Conservation (phyloP, 2,888 invertebrate species). For the Deroplatys truncata region DNA sequence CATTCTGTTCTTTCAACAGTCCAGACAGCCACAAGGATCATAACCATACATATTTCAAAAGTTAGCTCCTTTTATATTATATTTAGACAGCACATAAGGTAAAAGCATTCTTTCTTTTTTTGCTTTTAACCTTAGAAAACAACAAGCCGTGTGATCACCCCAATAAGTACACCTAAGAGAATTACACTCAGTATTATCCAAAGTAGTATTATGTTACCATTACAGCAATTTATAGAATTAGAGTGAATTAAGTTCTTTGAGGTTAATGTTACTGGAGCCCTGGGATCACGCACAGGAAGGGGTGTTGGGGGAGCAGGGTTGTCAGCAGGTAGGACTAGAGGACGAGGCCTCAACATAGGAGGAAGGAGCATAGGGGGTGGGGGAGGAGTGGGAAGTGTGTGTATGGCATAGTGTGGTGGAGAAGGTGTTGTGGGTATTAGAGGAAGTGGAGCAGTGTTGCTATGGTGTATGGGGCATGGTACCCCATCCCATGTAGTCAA, state of each 20-base stretch:
- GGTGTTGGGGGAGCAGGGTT: conserved; percentile 31
- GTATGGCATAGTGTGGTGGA: conserved; percentile 7
- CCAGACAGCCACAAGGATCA: too few relatives aligned
- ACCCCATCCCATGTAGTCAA: conserved; percentile 32
- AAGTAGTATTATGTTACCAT: conserved; percentile 37
- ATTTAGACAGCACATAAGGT: too few relatives aligned
- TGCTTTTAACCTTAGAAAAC: background rate
- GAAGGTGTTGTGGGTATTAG: conserved; percentile 11
- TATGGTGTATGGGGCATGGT: conserved; percentile 33
- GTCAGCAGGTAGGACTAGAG: conserved; percentile 28
- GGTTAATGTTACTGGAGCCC: conserved; percentile 22
- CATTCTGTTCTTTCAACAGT: too few relatives aligned
- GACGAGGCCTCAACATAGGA: conserved; percentile 32
- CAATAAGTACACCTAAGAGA: conserved; percentile 36
- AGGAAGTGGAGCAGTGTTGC: background rate
- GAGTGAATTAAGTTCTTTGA: conserved; percentile 21
- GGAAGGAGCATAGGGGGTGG: conserved; percentile 30
- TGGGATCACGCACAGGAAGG: conserved; percentile 32
- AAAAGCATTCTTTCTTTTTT: too few relatives aligned
- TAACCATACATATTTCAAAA: too few relatives aligned
- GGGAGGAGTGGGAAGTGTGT: conserved; percentile 17
- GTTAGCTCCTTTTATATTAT: too few relatives aligned
- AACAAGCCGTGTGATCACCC: conserved; percentile 33
- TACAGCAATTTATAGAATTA: conserved; percentile 31
- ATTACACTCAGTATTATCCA: conserved; percentile 38